These are phyloP conservation scores for Drosophila hydei DNA, from an alignment of 1,140 invertebrate genomes.

Conservation along the genomic window DNA sequence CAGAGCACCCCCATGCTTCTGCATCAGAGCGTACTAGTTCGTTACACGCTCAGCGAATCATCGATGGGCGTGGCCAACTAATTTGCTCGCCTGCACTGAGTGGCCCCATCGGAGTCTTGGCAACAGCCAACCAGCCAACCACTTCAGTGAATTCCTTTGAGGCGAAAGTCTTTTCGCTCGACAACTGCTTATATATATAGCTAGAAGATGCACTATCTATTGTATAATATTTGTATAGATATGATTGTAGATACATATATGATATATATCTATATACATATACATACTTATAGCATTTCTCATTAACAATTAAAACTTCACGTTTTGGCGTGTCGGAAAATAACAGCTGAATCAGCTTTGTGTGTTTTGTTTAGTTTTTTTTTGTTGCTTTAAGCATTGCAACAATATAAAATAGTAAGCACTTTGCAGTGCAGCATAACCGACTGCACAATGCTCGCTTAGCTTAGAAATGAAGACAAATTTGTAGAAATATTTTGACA, in stretches of 20 bases:
- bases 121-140: too few species aligned
- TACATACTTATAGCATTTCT: too few species aligned
- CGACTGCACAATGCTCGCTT: too few species aligned
- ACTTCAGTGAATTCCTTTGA: neutral
- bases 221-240: too few species aligned
- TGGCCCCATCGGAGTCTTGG: too few species aligned
- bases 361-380: conserved; percentile 2
- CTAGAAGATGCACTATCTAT: too few species aligned
- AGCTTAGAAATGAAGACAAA: too few species aligned
- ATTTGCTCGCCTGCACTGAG: conserved; percentile 2
- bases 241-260: too few species aligned
- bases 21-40: conserved; percentile 2
- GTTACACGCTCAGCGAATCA: neutral
- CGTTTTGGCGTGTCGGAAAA: neutral
- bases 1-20: neutral
- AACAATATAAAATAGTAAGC: conserved; percentile 4
- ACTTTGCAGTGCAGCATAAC: neutral
- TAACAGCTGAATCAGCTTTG: conserved; percentile 13
- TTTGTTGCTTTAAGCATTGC: conserved; percentile 17
- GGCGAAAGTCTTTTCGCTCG: neutral
- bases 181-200: too few species aligned
- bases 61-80: neutral
- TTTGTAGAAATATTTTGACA: too few species aligned
- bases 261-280: too few species aligned
- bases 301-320: too few species aligned